Base-by-base conservation (phyloP, 2,797 vertebrate genomes). In the Sebastes ruberrimus region DNA sequence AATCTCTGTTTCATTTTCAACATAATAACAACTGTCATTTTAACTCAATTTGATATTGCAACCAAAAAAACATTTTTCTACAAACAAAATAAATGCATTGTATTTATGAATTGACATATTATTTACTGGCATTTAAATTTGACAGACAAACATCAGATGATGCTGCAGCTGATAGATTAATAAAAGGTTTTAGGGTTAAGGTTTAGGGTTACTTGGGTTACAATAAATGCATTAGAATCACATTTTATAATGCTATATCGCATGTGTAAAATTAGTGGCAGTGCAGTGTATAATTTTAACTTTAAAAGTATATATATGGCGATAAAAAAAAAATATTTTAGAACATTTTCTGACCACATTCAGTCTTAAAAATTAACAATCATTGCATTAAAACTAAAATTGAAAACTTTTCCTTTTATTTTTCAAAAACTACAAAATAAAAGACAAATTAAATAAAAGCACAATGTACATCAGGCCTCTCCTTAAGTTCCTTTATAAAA, bases 391-490 rank as follows among this genome's bases (percentile, higher is more conserved):
- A 71, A 74, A 10, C 0, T 28, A 6, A 2, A 71, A 65, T 27
- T 35, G 0, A 7, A 70, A 35, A 25, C 2, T 10, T 5, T 6
- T 32, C n/a, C 2, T 4, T 78, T 53, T 7, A 20, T 38, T 4
- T 20, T 53, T 68, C 3, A 13, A 57, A 68, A 65, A 62, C n/a
- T 66, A 9, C 11, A 27, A 67, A 52, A 65, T 25, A 71, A 78
- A 78, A 73, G 0, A 10, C 30, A 61, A 66, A 55, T 14, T 30
- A 0, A 72, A 62, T 23, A 27, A 56, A 71, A 59, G 7, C 62
- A 64, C 5, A 20, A 33, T 3, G 9, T 5, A 16, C 52, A 56
- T 16, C 33, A 63, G 84, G 84, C 83, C 80, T 81, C 4, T 18
- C n/a, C 3, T 66, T 20, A 33, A 35, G 6, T 23, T 38, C 5